phyloP scores from a whole-genome alignment of 2,888 invertebrate genomes.

The Actias luna region DNA sequence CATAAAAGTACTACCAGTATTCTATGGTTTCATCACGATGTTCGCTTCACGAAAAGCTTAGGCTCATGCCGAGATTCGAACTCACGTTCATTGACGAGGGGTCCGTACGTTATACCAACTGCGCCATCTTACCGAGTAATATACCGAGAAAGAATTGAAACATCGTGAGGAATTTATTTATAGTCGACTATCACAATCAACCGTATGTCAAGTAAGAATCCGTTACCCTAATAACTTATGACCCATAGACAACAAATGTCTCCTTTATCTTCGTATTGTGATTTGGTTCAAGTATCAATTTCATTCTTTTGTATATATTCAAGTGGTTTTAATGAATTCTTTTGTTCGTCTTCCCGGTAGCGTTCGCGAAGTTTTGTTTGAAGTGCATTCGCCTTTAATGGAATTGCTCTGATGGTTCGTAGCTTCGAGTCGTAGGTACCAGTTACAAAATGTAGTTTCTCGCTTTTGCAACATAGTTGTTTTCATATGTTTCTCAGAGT shows the following conservation, averaged over 20 bases:
- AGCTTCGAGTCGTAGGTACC: not conserved
- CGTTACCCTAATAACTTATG: not conserved
- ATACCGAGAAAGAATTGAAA: too few relatives aligned
- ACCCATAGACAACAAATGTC: not conserved
- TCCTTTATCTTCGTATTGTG: not conserved
- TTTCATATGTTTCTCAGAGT: not conserved
- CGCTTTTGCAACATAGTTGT: not conserved
- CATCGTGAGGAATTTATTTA: too few relatives aligned
- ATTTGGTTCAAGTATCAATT: slow-evolving; percentile 3
- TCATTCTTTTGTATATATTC: not conserved
- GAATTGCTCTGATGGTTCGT: slow-evolving; percentile 1
- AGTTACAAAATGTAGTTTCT: slow-evolving; percentile 6
- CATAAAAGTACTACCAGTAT: too few relatives aligned
- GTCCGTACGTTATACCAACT: too few relatives aligned
- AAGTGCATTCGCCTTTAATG: slow-evolving; percentile 7
- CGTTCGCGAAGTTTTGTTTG: not conserved
- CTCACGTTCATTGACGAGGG: too few relatives aligned
- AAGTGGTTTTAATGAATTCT: slow-evolving; percentile 2
- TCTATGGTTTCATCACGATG: too few relatives aligned
- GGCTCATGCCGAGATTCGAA: too few relatives aligned
- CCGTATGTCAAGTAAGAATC: not conserved
- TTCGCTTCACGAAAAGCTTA: too few relatives aligned
- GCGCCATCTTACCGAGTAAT: too few relatives aligned
- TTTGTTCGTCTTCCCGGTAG: not conserved
- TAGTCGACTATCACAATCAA: not conserved